These are phyloP conservation scores for Cettia cetti DNA, from an alignment of 2,113 vertebrate genomes.

Conservation along the genomic window DNA sequence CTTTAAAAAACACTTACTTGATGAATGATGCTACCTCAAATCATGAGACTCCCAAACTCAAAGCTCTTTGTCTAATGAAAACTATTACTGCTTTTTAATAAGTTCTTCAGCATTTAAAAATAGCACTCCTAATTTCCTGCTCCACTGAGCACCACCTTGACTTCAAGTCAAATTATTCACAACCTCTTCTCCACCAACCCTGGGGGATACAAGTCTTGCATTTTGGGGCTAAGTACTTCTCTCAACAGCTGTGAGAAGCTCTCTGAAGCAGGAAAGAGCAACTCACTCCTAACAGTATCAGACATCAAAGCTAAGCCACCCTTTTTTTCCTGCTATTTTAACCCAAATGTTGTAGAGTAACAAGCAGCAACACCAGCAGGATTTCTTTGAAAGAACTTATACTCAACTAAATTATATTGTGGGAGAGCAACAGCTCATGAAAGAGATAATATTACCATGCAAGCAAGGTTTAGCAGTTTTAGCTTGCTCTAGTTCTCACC, in stretches of 20 bases:
- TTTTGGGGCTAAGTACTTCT: slow-evolving; percentile 59
- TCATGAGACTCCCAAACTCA: background rate
- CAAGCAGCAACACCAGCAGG: background rate
- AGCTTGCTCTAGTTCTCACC: background rate
- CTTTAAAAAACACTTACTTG: slow-evolving; percentile 37
- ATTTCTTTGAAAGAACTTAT: slow-evolving; percentile 1
- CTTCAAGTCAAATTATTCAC: slow-evolving; percentile 73
- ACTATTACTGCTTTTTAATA: slow-evolving; percentile 67
- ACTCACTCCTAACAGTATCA: slow-evolving; percentile 22
- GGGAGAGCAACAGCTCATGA: background rate
- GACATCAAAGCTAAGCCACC: slow-evolving; percentile 9
- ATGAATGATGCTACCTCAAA: slow-evolving; percentile 23
- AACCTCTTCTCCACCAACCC: slow-evolving; percentile 50
- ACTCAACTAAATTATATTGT: background rate
- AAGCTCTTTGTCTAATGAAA: slow-evolving; percentile 57
- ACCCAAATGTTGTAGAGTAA: background rate
- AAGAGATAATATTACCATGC: background rate
- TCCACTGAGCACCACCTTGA: slow-evolving; percentile 69
- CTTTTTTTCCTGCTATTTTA: background rate
- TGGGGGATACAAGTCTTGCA: slow-evolving; percentile 41
- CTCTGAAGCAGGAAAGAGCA: slow-evolving; percentile 34
- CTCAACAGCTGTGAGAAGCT: slow-evolving; percentile 59
- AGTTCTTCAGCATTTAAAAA: slow-evolving; percentile 64
- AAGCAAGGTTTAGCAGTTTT: background rate
- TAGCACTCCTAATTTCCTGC: slow-evolving; percentile 70